A percentile compares a stretch with the other conserved stretches of the same genome.
Evolutionary conservation across 92 coral and sea anemone genomes (phyloP).

Genomic region (Actinernus sp.): DNA sequence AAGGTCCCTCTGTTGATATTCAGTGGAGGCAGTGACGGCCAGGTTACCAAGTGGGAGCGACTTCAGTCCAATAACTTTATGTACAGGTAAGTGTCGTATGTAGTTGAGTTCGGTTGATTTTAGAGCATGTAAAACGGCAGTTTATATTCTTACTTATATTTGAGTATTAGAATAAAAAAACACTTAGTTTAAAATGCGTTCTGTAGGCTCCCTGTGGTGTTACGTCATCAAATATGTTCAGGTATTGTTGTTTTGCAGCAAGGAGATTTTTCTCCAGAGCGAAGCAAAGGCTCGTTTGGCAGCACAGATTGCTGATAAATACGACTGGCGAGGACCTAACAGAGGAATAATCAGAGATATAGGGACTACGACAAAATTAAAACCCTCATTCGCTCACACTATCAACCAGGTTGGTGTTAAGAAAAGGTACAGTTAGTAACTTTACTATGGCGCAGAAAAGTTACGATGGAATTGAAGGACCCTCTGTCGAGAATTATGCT

Average conservation of each 20-base stretch:
- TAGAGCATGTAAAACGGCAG: too few relatives aligned
- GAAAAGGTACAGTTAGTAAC: background rate
- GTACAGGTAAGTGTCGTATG: slow-evolving; percentile 90
- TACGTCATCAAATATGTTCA: too few relatives aligned
- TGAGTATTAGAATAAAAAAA: too few relatives aligned
- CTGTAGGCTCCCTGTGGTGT: too few relatives aligned
- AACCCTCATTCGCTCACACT: slow-evolving; percentile 60
- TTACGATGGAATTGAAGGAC: too few relatives aligned
- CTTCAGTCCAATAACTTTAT: slow-evolving; percentile 96
- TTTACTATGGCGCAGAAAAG: too few relatives aligned
- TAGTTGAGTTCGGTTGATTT: too few relatives aligned
- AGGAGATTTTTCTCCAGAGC: slow-evolving; percentile 86
- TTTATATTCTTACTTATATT: too few relatives aligned
- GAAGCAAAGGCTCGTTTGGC: slow-evolving; percentile 94
- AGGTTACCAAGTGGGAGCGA: slow-evolving; percentile 97
- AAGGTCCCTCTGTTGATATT: slow-evolving; percentile 95
- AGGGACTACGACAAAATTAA: slow-evolving; percentile 15
- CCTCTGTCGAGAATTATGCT: too few relatives aligned
- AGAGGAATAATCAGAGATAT: slow-evolving; percentile 44
- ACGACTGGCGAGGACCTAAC: slow-evolving; percentile 78
- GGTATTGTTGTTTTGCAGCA: slow-evolving; percentile 69
- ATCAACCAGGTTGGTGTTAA: slow-evolving; percentile 60
- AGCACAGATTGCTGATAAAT: slow-evolving; percentile 83
- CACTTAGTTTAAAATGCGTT: too few relatives aligned
- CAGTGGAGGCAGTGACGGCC: slow-evolving; percentile 96